phyloP scores from a whole-genome alignment of 2,888 invertebrate genomes.

The Leptopterna dolabrata region DNA sequence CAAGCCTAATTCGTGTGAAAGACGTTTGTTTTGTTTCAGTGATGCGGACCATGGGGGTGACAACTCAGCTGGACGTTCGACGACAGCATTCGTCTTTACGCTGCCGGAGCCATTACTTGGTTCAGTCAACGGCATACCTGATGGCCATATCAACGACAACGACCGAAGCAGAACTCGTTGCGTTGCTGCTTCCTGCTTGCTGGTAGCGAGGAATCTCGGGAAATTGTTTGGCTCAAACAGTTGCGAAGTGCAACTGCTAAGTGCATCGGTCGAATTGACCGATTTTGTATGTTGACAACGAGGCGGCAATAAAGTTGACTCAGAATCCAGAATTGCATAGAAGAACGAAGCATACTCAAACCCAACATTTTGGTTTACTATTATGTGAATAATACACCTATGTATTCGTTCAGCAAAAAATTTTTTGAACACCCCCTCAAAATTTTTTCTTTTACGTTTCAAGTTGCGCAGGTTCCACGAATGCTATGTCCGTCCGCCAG shows the following conservation, averaged over 20 bases:
- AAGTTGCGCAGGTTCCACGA: too few species aligned
- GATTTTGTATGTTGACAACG: too few species aligned
- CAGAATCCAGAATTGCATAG: too few species aligned
- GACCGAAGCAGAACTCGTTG: conserved; percentile 55
- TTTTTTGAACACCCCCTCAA: too few species aligned
- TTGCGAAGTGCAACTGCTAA: conserved; percentile 63
- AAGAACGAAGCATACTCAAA: too few species aligned
- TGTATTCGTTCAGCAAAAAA: too few species aligned
- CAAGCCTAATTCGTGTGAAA: neutral
- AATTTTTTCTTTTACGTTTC: too few species aligned
- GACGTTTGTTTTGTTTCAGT: conserved; percentile 62
- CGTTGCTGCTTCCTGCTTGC: too few species aligned
- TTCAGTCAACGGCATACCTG: conserved; percentile 32
- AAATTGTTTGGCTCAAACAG: conserved; percentile 64
- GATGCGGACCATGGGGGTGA: conserved; percentile 66
- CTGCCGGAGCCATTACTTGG: conserved; percentile 33
- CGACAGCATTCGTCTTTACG: conserved; percentile 61
- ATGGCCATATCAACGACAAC: neutral
- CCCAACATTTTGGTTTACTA: too few species aligned
- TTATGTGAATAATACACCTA: too few species aligned
- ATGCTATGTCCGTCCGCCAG: too few species aligned
- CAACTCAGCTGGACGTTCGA: conserved; percentile 63
- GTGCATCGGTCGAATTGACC: conserved; percentile 64
- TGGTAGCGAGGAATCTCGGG: conserved; percentile 56
- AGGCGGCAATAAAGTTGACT: too few species aligned